Evolutionary conservation across 2,888 invertebrate genomes (phyloP).

Genomic region (Hartigia nigra): DNA sequence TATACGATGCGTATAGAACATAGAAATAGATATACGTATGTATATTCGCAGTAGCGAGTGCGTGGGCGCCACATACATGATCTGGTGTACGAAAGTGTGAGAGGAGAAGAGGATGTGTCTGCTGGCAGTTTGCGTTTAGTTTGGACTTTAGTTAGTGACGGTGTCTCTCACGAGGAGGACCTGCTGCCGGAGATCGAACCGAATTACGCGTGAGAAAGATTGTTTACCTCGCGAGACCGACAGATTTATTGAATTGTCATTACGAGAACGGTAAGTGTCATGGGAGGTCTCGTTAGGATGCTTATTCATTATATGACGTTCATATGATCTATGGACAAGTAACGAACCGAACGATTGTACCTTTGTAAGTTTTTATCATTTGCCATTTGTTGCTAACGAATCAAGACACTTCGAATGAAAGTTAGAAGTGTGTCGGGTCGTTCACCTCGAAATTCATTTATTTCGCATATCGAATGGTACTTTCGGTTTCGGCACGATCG

Average conservation of each 20-base stretch:
- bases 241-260: constrained; percentile 30
- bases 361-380: background rate
- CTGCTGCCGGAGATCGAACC: constrained; percentile 24
- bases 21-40: background rate
- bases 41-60: constrained; percentile 6
- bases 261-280: constrained; percentile 34
- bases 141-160: constrained; percentile 49
- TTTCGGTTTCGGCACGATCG: background rate
- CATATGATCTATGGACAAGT: background rate
- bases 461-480: background rate
- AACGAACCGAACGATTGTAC: background rate
- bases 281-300: background rate
- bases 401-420: background rate
- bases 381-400: background rate
- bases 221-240: constrained; percentile 20
- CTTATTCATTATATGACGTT: background rate
- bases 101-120: constrained; percentile 29
- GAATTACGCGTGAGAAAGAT: constrained; percentile 17
- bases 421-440: background rate
- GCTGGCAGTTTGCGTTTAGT: constrained; percentile 30
- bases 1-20: background rate
- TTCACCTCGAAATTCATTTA: background rate
- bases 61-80: constrained; percentile 7
- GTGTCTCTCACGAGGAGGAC: constrained; percentile 53
- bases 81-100: constrained; percentile 15